Evolutionary conservation across 2,797 vertebrate species (phyloP), one percentile per base, ranked within the genome.

Genomic region (Lacerta bilineata): DNA sequence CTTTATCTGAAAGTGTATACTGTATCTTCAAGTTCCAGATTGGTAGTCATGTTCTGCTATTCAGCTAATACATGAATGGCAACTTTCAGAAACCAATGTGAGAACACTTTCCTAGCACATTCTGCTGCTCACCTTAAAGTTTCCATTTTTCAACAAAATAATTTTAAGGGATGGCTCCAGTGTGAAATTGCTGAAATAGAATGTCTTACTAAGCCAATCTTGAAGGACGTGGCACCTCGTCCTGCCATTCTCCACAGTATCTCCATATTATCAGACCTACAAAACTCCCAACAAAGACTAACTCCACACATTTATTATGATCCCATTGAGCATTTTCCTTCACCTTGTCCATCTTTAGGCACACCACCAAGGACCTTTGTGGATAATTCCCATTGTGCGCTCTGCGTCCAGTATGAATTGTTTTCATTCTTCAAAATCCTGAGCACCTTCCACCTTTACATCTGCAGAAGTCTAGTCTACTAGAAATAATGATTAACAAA

Each of bases 401-500:
- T 69, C 98, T 97, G 98, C 91, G 9, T 97, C 95, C 96, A 98
- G 97, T 92, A 98, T 97, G 71, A 97, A 98, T 36, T 94, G 93
- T 86, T 92, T 97, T 80, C 95, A 94, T 27, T 98, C 96, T 92
- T 98, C 98, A 91, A 96, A 98, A 91, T 98, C 97, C 78, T 98
- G 93, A 0, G 90, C 93, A 0, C 96, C 97, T 46, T 97, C 96
- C 2, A 98, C 93, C 36, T 91, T 97, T 78, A 98, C 97, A 91
- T 98, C 97, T 8, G 97, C 97, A 0, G 96, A 97, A 29, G 91
- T 92, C 11, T 97, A 92, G 88, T 98, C 95, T n/a, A 98, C 78
- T 4, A 92, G 78, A 92, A 98, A 98, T 0, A 97, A 95, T 0
- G 94, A 77, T 95, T 83, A 96, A 97, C 46, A 97, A 94, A 39